Evolutionary conservation across 2,888 invertebrate species (phyloP), one percentile per base, ranked within the genome.

Genomic region (Halictus ligatus): DNA sequence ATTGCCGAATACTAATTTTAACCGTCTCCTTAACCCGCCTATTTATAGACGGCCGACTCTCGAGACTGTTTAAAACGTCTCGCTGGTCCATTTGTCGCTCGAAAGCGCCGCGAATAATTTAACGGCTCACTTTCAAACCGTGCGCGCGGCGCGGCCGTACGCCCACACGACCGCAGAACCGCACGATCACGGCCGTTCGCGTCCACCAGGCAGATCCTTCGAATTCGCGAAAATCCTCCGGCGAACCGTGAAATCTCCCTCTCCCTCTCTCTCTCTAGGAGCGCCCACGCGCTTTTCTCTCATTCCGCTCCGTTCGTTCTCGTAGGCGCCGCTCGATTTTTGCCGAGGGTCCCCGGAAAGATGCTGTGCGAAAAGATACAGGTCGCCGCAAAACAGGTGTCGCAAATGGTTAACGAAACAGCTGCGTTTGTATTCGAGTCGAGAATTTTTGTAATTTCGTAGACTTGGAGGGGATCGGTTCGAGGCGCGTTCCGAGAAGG

Each of bases 11-110:
- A 87, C 89, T 91, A 92, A 91, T 92, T 91, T 91, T 91, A 92
- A 86, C 86, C 87, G 87, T 88, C 91, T 89, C 92, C 89, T 91
- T 91, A 88, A 88, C 87, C 88, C 71, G 50, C 77, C 87, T 91
- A 91, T 91, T 92, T 91, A 92, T 91, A 91, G 86, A 73, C 81
- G 83, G 64, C 87, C 91, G 91, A 84, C 88, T 90, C 91, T 78
- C 84, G 90, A 81, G 90, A 91, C 90, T 91, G 89, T 91, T 91
- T 91, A 91, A 91, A 91, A 91, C 91, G 91, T 91, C 89, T 89
- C 87, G 76, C 80, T 89, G 91, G 89, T 89, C 90, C 90, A 90
- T 91, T 91, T 89, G 91, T 90, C 89, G 90, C 84, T 73, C 86
- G 86, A 90, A 83, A 89, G 87, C 90, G 83, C 81, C 85, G 77